Base-by-base conservation (phyloP, 1,140 invertebrate species). In the Contarinia nasturtii region DNA sequence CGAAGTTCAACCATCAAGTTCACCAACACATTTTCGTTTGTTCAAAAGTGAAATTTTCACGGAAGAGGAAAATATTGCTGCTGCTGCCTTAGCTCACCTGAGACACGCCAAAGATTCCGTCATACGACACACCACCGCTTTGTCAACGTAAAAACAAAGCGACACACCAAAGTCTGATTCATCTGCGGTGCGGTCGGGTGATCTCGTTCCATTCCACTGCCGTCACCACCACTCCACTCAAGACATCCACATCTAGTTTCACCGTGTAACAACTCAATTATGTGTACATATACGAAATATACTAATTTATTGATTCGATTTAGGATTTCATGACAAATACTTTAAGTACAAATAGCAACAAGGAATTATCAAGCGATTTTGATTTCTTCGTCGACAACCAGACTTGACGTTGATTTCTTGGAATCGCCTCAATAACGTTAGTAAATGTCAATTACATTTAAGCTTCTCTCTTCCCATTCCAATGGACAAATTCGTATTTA, bases 51-150 rank as follows among this genome's bases (percentile, higher is more conserved):
- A 19, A 12, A 38, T 17, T 14, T 44, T 64, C 1, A 64, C 61
- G 19, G 61, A 64, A 48, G 61, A 64, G 51, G 61, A 64, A 47
- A 63, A 58, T 52, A 64, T 64, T 45, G 61, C 61, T 4, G 61
- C 61, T 0, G 58, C 61, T 1, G 61, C 61, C 1, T 38, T 64
- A 17, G 60, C 61, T 7, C 60, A 63, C 52, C 48, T 64, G n/a
- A 49, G 61, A 7, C 60, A 63, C 49, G 61, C 61, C 37, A n/a
- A 14, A n/a, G 54, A 60, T 41, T 63, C 61, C 7, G 61, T 64
- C 46, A 64, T 64, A 33, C 61, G 63, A 43, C 61, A 64, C 50
- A 64, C 61, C n/a, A 61, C 61, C 21, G 46, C 46, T 7, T 19
- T 43, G 12, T n/a, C 41, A 43, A 27, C 27, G 27, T 27, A 27